phyloP scores from a whole-genome alignment of 2,888 invertebrate species.

The Spatulosminthurus flaviceps region DNA sequence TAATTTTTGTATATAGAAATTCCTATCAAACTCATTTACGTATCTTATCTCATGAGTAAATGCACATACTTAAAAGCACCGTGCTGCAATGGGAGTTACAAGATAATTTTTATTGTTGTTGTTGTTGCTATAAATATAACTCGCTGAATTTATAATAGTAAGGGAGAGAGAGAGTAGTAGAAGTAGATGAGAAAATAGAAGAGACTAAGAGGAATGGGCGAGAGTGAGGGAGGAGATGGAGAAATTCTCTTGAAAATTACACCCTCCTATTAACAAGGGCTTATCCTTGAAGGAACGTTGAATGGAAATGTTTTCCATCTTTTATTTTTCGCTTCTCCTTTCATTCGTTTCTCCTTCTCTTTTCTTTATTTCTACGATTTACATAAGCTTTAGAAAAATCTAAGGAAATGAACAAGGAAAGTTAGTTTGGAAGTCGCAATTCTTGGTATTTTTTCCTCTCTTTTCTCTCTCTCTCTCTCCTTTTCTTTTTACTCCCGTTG shows the following conservation, averaged over 20 bases:
- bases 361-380: slow-evolving; percentile 40
- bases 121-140: no score
- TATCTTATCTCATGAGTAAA: no score
- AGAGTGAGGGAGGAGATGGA: no score
- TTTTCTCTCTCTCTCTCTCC: slow-evolving; percentile 20
- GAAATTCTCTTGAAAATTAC: not conserved
- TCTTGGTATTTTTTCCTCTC: slow-evolving; percentile 6
- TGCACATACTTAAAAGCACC: no score
- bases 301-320: no score
- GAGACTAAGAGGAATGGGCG: no score
- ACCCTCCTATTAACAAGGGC: slow-evolving; percentile 9
- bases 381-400: slow-evolving; percentile 52
- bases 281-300: not conserved
- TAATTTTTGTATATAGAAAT: no score
- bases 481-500: slow-evolving; percentile 18
- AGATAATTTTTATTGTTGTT: no score
- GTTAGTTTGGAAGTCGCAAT: slow-evolving; percentile 36
- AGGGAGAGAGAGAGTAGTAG: not conserved
- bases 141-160: not conserved
- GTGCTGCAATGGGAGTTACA: no score
- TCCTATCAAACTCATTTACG: no score
- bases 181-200: not conserved
- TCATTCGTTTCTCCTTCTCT: slow-evolving; percentile 20
- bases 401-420: slow-evolving; percentile 51
- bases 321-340: slow-evolving; percentile 40